Evolutionary conservation across 2,113 vertebrate species (phyloP).

Genomic region (Grammomys dolichurus): DNA sequence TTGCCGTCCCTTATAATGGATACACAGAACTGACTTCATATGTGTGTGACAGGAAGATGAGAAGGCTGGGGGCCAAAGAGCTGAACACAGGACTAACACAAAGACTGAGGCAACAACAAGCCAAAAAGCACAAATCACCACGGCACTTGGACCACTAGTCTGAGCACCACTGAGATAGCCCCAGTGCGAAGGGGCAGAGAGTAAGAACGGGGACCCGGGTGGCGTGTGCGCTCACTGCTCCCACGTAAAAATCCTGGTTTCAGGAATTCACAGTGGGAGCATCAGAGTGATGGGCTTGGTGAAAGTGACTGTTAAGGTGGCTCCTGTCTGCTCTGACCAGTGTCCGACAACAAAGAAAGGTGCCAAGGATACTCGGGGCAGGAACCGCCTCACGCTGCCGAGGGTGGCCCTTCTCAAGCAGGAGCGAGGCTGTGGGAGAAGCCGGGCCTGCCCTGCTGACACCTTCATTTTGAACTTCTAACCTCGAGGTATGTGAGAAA

Average conservation of each 20-base stretch:
- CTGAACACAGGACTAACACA: not conserved
- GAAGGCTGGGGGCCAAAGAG: not conserved
- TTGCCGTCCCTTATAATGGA: not conserved
- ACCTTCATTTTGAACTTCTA: slow-evolving; percentile 48
- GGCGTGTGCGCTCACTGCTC: fast-evolving
- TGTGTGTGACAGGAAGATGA: not conserved
- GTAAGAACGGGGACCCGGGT: too few species aligned
- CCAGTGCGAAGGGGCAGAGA: not conserved
- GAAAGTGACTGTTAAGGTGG: not conserved
- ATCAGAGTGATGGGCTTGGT: not conserved
- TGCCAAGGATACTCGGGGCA: not conserved
- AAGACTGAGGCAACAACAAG: not conserved
- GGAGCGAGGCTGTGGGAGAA: slow-evolving; percentile 23
- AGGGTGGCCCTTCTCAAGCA: not conserved
- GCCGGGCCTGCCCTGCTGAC: not conserved
- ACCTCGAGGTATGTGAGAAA: slow-evolving; percentile 56
- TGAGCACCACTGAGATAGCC: not conserved
- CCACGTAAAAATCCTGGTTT: not conserved
- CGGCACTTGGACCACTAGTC: not conserved
- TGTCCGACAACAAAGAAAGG: not conserved
- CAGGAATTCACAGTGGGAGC: not conserved
- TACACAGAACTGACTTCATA: not conserved
- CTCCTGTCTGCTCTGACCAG: not conserved
- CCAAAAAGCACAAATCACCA: not conserved
- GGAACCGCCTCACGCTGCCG: not conserved